Base-by-base conservation (phyloP, 2,797 vertebrate genomes). In the Thalassophryne amazonica region DNA sequence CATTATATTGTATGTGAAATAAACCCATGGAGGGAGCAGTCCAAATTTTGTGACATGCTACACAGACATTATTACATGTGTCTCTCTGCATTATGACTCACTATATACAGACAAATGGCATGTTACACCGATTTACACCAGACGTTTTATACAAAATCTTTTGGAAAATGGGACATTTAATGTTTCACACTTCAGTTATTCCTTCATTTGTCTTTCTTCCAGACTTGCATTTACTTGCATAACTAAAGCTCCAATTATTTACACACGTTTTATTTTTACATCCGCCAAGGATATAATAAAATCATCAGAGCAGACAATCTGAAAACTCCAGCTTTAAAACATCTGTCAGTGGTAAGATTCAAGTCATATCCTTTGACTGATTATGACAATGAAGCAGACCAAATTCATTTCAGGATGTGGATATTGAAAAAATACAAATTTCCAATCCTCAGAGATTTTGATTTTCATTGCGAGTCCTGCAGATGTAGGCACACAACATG, bases 1-100 rank as follows among this genome's bases (percentile, higher is more conserved):
- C 66, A 69, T 58, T 78, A 69, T 75, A 80, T 78, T 51, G 78
- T 68, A 69, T 75, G 76, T 76, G 70, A 60, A 70, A 36, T 52
- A 45, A 53, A 37, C 69, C 70, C 67, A 76, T 60, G 61, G 60
- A 35, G 50, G 65, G 40, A 80, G 61, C 39, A 35, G 46, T 85
- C 33, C 45, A 54, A 38, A 71, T 42, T 58, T 42, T 52, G 38
- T 69, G 49, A 68, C 59, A 69, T 37, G 49, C 41, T 41, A 51
- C 54, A 48, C 41, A 46, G 45, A 64, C 61, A 49, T 24, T 27
- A 42, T 46, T 60, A 56, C 69, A 78, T 59, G 58, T 71, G 49
- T 24, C 24, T 27, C 12, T 69, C 57, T 52, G 27, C 45, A 46
- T 60, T 33, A 65, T 36, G 60, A 31, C 38, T 32, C 39, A 38